These are phyloP conservation scores for Microplitis demolitor DNA, from an alignment of 1,140 invertebrate species.

Conservation along the genomic window DNA sequence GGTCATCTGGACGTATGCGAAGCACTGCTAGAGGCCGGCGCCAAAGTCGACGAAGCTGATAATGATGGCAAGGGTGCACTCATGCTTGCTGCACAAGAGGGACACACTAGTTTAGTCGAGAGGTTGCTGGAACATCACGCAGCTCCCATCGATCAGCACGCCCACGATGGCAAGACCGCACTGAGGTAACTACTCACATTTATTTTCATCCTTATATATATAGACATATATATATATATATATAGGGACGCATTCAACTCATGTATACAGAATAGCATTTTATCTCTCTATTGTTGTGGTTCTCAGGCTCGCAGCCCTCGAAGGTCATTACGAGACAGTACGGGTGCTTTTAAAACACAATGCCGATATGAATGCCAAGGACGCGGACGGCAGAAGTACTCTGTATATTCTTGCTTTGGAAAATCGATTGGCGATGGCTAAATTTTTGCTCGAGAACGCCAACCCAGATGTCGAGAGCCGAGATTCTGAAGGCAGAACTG, in stretches of 20 bases:
- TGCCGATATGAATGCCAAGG: constrained; percentile 87
- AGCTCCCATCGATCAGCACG: constrained; percentile 84
- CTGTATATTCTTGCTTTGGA: constrained; percentile 91
- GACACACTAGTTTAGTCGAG: constrained; percentile 75
- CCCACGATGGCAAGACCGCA: constrained; percentile 93
- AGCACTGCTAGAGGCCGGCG: constrained; percentile 87
- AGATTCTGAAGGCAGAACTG: constrained; percentile 89
- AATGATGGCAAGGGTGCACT: constrained; percentile 93
- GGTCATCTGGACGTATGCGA: constrained; percentile 88
- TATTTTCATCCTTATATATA: not conserved
- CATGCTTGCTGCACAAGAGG: constrained; percentile 88
- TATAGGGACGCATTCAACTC: no score
- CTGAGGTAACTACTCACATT: constrained; percentile 66
- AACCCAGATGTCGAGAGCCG: constrained; percentile 83
- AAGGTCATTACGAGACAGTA: constrained; percentile 85
- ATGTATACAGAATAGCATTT: not conserved
- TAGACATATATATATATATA: constrained; percentile 5
- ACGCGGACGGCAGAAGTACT: constrained; percentile 90
- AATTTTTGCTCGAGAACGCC: constrained; percentile 78
- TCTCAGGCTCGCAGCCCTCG: constrained; percentile 76
- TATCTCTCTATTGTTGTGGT: not conserved
- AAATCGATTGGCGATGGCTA: constrained; percentile 84
- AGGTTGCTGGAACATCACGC: constrained; percentile 74
- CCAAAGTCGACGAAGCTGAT: constrained; percentile 87
- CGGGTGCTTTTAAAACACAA: constrained; percentile 73